These are phyloP conservation scores for Hippopotamus amphibius DNA, from an alignment of 2,113 vertebrate species.

Conservation along the genomic window DNA sequence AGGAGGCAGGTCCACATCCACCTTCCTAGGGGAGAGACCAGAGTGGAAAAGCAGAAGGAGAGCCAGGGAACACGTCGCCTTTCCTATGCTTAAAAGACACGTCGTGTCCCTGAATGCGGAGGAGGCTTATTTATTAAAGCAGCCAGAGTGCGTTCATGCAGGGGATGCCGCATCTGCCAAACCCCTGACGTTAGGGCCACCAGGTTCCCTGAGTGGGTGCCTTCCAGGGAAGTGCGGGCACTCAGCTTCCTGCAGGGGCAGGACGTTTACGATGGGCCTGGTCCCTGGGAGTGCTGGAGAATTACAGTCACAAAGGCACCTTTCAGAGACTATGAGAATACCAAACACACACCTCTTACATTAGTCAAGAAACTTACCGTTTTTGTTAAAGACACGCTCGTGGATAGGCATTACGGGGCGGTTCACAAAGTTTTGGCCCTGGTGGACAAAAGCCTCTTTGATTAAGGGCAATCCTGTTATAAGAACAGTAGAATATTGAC, in stretches of 20 bases:
- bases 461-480: slow-evolving; percentile 88
- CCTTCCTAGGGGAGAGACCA: background rate
- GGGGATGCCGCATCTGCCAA: background rate
- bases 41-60: background rate
- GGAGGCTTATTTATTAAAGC: background rate
- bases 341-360: background rate
- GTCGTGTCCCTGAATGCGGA: background rate
- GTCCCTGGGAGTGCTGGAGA: background rate
- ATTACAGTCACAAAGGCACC: background rate
- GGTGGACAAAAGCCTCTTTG: slow-evolving; percentile 89
- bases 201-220: background rate
- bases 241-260: background rate
- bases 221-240: background rate
- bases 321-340: background rate
- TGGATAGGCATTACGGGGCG: slow-evolving; percentile 84
- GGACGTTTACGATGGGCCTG: background rate
- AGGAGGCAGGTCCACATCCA: background rate
- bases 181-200: background rate
- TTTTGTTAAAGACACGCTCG: slow-evolving; percentile 81
- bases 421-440: slow-evolving; percentile 88
- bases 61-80: accelerated
- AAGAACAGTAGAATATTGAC: slow-evolving; percentile 76
- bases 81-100: background rate
- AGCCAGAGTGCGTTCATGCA: background rate
- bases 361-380: slow-evolving; percentile 81